Conservation (phyloP, 2,888 invertebrate genomes). For the Tetranychus piercei region DNA sequence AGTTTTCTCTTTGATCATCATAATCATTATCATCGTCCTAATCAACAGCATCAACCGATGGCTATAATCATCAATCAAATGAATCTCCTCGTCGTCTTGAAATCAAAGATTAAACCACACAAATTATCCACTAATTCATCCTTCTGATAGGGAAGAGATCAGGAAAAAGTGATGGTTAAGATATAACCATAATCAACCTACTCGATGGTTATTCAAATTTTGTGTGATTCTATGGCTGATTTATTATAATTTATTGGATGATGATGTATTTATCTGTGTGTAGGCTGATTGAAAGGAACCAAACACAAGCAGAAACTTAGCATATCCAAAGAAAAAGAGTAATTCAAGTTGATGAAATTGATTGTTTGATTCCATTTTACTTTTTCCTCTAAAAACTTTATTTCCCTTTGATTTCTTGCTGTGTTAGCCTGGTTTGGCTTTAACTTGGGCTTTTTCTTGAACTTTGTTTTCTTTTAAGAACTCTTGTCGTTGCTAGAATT, state of each 20-base stretch:
- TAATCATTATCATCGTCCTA: no score
- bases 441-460: no score
- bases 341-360: background rate
- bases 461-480: no score
- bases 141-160: background rate
- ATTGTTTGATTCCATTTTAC: no score
- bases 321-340: background rate
- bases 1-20: no score
- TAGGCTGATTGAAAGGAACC: background rate
- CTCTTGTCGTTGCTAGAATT: no score
- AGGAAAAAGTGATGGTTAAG: background rate
- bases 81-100: no score
- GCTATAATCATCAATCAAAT: no score
- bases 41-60: no score
- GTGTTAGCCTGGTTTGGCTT: no score
- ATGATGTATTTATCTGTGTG: background rate
- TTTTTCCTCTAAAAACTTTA: background rate
- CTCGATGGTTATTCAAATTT: background rate
- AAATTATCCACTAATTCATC: background rate
- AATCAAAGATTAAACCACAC: background rate
- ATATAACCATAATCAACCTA: background rate
- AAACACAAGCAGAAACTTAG: background rate
- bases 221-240: background rate
- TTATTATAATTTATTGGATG: background rate
- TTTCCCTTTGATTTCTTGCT: background rate